These are phyloP conservation scores for Neodiprion pinetum DNA, from an alignment of 1,140 invertebrate genomes.

Conservation along the genomic window DNA sequence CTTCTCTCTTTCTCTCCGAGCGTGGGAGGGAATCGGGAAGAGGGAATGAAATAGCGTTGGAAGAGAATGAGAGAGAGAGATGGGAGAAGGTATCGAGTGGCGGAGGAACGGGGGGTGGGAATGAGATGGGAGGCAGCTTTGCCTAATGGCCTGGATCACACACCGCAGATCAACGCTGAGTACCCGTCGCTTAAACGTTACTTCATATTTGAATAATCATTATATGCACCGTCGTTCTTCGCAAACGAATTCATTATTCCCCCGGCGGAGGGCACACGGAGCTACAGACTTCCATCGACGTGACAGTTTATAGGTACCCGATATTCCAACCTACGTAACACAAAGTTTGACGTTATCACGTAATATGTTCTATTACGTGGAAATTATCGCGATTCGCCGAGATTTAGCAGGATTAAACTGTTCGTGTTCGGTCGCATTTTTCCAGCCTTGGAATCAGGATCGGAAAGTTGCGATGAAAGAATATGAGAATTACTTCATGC, in stretches of 20 bases:
- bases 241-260: conserved; percentile 50
- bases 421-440: too few relatives aligned
- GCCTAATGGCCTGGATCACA: conserved; percentile 52
- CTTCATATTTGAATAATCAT: conserved; percentile 58
- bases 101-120: conserved; percentile 17
- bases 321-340: neutral
- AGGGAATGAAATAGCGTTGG: neutral
- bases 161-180: conserved; percentile 40
- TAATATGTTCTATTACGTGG: too few relatives aligned
- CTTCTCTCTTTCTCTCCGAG: conserved; percentile 4
- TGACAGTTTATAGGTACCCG: neutral
- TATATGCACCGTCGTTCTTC: conserved; percentile 54
- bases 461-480: too few relatives aligned
- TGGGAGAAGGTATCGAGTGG: neutral
- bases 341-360: too few relatives aligned
- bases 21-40: neutral
- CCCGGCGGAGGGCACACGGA: neutral
- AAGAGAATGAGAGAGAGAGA: neutral
- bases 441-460: too few relatives aligned
- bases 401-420: too few relatives aligned
- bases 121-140: conserved; percentile 29
- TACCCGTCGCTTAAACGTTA: conserved; percentile 13
- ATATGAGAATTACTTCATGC: too few relatives aligned
- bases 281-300: neutral
- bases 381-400: too few relatives aligned